phyloP scores from a whole-genome alignment of 2,113 vertebrate genomes.

The Pangasianodon gigas region DNA sequence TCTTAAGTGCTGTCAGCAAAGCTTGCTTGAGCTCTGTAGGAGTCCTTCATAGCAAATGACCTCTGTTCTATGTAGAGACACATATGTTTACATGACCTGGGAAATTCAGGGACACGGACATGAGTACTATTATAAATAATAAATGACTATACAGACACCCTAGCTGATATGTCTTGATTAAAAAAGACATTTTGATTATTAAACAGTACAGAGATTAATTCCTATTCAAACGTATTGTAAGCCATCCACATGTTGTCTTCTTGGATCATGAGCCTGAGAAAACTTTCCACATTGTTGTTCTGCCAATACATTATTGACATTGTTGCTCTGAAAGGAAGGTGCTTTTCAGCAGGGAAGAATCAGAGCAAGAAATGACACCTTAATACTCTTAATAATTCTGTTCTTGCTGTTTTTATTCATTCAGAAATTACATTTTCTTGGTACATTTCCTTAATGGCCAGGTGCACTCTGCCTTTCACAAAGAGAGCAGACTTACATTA shows the following conservation, averaged over 20 bases:
- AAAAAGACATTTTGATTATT: conserved; percentile 14
- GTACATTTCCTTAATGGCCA: conserved; percentile 14
- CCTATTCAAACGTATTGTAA: not conserved
- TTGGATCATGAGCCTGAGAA: not conserved
- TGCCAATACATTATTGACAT: not conserved
- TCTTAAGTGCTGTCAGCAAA: conserved; percentile 20
- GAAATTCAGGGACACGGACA: not conserved
- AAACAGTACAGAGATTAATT: conserved; percentile 8
- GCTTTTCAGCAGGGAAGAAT: not conserved
- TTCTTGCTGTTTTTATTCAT: not conserved
- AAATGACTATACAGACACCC: conserved; percentile 3
- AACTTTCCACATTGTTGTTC: not conserved
- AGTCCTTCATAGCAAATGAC: conserved; percentile 26
- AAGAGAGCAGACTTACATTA: not conserved
- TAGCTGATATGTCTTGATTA: conserved; percentile 3
- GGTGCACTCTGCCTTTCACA: conserved; percentile 24
- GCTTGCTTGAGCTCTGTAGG: not conserved
- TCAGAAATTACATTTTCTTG: conserved; percentile 27
- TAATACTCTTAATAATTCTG: not conserved
- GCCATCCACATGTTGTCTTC: not conserved
- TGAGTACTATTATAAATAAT: not conserved
- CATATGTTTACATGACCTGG: not conserved
- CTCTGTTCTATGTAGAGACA: conserved; percentile 13
- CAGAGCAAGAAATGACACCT: not conserved
- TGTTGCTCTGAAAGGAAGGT: not conserved